These are phyloP conservation scores for Phanerotoma sp. DNA, from an alignment of 2,888 invertebrate genomes.

Conservation along the genomic window DNA sequence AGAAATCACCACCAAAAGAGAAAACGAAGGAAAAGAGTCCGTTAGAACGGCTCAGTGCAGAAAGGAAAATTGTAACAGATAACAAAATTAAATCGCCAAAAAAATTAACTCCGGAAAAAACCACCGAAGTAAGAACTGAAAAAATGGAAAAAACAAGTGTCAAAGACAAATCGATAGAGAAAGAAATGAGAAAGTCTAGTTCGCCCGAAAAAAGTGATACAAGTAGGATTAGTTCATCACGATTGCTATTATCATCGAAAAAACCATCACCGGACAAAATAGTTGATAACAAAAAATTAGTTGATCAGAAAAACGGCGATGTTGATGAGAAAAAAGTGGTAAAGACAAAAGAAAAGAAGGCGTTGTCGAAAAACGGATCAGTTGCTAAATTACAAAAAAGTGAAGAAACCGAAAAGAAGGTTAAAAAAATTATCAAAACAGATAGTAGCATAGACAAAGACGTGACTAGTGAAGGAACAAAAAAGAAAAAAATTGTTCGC, in stretches of 20 bases:
- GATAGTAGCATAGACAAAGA: slow-evolving; percentile 37
- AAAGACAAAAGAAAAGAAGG: slow-evolving; percentile 43
- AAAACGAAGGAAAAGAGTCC: slow-evolving; percentile 31
- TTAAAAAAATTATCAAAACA: slow-evolving; percentile 37
- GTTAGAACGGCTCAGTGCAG: slow-evolving; percentile 19
- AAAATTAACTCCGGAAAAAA: slow-evolving; percentile 44
- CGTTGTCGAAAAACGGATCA: slow-evolving; percentile 35
- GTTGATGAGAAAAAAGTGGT: slow-evolving; percentile 37
- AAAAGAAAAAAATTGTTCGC: slow-evolving; percentile 47
- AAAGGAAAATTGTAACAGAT: slow-evolving; percentile 27
- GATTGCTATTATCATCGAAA: slow-evolving; percentile 22
- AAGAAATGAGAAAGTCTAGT: slow-evolving; percentile 32
- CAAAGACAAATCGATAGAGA: slow-evolving; percentile 26
- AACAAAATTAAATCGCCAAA: slow-evolving; percentile 38
- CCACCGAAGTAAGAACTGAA: slow-evolving; percentile 40
- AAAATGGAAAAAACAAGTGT: slow-evolving; percentile 51
- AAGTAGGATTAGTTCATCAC: slow-evolving; percentile 36
- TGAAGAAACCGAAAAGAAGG: slow-evolving; percentile 39
- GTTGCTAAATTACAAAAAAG: slow-evolving; percentile 32
- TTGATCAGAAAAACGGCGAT: slow-evolving; percentile 30
- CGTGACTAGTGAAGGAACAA: slow-evolving; percentile 38
- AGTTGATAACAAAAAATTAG: slow-evolving; percentile 39
- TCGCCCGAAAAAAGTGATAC: slow-evolving; percentile 40
- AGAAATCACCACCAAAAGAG: slow-evolving; percentile 39
- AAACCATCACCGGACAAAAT: slow-evolving; percentile 40